Percentiles rank a stretch among this genome's conserved stretches.
phyloP scores from a whole-genome alignment of 2,888 invertebrate species.

The Gryllus longicercus region DNA sequence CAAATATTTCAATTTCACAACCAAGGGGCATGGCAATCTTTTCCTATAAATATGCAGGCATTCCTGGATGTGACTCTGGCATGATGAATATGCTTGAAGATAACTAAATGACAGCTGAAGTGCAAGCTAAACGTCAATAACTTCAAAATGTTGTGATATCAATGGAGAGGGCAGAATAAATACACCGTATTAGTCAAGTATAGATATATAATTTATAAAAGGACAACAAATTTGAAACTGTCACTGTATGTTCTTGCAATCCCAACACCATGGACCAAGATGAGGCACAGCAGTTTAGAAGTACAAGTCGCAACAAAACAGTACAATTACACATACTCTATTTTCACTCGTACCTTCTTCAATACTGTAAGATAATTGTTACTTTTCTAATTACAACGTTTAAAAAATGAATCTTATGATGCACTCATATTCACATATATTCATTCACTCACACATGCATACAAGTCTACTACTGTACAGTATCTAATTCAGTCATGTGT shows the following conservation, averaged over 20 bases:
- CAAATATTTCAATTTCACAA: no score
- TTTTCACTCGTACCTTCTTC: neutral
- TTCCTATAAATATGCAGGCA: no score
- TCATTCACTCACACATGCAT: neutral
- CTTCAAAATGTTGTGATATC: no score
- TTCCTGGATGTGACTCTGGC: no score
- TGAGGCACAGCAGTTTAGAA: conserved; percentile 17
- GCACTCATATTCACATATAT: neutral
- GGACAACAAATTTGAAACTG: conserved; percentile 17
- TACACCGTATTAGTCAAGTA: neutral
- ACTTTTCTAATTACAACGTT: neutral
- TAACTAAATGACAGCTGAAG: no score
- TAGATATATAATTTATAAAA: conserved; percentile 11
- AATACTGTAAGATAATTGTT: neutral
- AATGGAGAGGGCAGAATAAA: neutral
- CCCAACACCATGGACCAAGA: neutral
- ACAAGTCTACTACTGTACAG: neutral
- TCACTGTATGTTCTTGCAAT: conserved; percentile 2
- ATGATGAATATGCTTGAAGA: no score
- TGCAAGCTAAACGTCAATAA: no score
- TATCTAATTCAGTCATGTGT: conserved; percentile 8
- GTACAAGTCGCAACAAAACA: conserved; percentile 17
- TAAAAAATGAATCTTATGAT: neutral
- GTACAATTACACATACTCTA: neutral
- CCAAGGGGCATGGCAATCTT: no score